Percentiles rank a stretch among this genome's conserved stretches.
Evolutionary conservation across 1,140 invertebrate species (phyloP).

Genomic region (Eriosoma lanigerum): DNA sequence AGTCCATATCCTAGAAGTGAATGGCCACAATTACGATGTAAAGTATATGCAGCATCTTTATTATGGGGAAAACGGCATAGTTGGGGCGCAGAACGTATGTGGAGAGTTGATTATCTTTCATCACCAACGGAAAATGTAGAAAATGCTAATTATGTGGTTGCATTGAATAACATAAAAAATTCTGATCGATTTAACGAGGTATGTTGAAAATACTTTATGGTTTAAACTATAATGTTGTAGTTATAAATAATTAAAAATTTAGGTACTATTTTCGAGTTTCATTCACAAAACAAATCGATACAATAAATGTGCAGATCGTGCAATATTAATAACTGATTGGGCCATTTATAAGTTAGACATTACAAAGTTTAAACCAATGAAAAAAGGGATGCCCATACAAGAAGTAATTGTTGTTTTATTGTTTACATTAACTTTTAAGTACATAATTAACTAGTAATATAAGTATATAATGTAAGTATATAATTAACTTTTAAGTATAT

Average conservation of each 20-base stretch:
- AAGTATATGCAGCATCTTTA: constrained; percentile 76
- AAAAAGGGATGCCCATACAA: constrained; percentile 75
- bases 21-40: constrained; percentile 79
- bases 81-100: constrained; percentile 82
- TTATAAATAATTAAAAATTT: constrained; percentile 43
- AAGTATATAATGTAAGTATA: too few relatives aligned
- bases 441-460: constrained; percentile 12
- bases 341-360: constrained; percentile 87
- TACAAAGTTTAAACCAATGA: constrained; percentile 84
- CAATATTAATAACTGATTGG: constrained; percentile 83
- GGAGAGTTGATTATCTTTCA: constrained; percentile 90
- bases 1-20: constrained; percentile 76
- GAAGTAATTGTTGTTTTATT: constrained; percentile 63
- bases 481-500: background rate
- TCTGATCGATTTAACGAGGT: constrained; percentile 71
- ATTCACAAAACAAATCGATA: constrained; percentile 69
- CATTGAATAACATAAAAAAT: constrained; percentile 71
- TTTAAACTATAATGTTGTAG: constrained; percentile 14
- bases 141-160: constrained; percentile 69
- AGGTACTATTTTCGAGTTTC: constrained; percentile 64
- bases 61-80: constrained; percentile 72
- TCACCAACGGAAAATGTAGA: constrained; percentile 75
- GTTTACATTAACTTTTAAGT: background rate
- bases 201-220: constrained; percentile 54
- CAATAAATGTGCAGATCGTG: constrained; percentile 87